Percentiles rank a stretch among this genome's conserved stretches.
These are phyloP conservation scores for Ichneumoninae sp. DNA, from an alignment of 2,888 invertebrate genomes.

Conservation along the genomic window DNA sequence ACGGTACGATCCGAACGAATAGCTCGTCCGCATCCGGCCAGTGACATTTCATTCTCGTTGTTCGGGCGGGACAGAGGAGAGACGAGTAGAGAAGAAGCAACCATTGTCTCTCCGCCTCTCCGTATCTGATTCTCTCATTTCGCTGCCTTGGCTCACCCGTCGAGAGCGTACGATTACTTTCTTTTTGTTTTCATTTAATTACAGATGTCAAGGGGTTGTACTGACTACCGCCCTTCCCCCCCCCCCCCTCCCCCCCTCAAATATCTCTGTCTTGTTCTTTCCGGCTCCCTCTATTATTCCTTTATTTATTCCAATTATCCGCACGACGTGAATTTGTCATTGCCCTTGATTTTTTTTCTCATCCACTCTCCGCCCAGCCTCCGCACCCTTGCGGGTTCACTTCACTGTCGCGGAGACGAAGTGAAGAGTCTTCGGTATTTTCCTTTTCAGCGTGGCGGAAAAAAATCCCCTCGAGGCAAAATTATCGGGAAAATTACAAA, in stretches of 20 bases:
- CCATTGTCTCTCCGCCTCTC: slow-evolving; percentile 79
- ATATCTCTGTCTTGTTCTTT: slow-evolving; percentile 65
- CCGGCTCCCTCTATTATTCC: slow-evolving; percentile 81
- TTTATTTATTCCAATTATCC: slow-evolving; percentile 84
- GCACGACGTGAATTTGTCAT: slow-evolving; percentile 84
- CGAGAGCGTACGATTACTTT: slow-evolving; percentile 83
- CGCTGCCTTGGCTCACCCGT: slow-evolving; percentile 80
- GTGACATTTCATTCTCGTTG: slow-evolving; percentile 82
- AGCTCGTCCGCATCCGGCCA: slow-evolving; percentile 77
- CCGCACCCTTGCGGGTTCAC: slow-evolving; percentile 58
- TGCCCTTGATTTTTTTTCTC: slow-evolving; percentile 79
- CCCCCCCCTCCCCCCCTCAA: slow-evolving; percentile 50
- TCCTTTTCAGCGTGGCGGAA: slow-evolving; percentile 31
- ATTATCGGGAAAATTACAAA: slow-evolving; percentile 34
- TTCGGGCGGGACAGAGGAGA: slow-evolving; percentile 47
- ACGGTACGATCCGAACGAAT: slow-evolving; percentile 77
- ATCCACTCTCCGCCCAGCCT: slow-evolving; percentile 22
- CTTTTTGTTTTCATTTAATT: slow-evolving; percentile 84
- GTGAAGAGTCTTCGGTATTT: slow-evolving; percentile 62
- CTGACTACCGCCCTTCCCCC: slow-evolving; percentile 68
- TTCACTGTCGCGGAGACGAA: slow-evolving; percentile 58
- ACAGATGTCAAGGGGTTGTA: slow-evolving; percentile 84
- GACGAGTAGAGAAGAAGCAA: slow-evolving; percentile 63
- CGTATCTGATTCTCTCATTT: slow-evolving; percentile 83
- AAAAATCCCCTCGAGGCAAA: slow-evolving; percentile 30